Conservation (phyloP, 2,888 invertebrate genomes). For the Diplazon laetatorius region DNA sequence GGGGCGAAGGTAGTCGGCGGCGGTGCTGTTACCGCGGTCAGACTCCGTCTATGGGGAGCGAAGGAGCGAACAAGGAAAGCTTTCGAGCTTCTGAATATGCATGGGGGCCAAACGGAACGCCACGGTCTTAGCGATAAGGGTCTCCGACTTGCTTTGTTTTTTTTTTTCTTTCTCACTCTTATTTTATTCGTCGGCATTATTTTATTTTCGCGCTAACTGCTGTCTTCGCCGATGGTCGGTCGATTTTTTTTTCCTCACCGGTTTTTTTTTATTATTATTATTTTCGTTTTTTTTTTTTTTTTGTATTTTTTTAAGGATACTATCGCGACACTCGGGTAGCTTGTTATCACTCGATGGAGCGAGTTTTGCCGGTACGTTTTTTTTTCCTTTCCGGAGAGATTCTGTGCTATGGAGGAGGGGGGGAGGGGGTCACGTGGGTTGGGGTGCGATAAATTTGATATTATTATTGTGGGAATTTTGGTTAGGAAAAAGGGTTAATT, state of each 20-base stretch:
- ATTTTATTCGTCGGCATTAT: constrained; percentile 78
- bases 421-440: too few species aligned
- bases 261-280: constrained; percentile 7
- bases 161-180: constrained; percentile 81
- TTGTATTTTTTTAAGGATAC: constrained; percentile 4
- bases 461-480: too few species aligned
- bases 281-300: constrained; percentile 38
- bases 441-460: too few species aligned
- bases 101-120: constrained; percentile 80
- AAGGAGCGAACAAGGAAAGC: constrained; percentile 65
- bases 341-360: constrained; percentile 38
- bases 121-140: constrained; percentile 79
- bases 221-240: constrained; percentile 68
- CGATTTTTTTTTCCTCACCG: too few species aligned
- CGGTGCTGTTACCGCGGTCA: constrained; percentile 34
- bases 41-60: constrained; percentile 60
- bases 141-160: constrained; percentile 81
- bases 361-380: constrained; percentile 1
- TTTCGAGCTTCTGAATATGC: constrained; percentile 80
- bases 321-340: not conserved
- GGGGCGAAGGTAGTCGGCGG: too few species aligned
- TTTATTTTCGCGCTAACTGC: constrained; percentile 81
- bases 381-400: too few species aligned
- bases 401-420: too few species aligned
- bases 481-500: too few species aligned